Evolutionary conservation across 2,113 vertebrate genomes (phyloP).

Genomic region (Eonycteris spelaea): DNA sequence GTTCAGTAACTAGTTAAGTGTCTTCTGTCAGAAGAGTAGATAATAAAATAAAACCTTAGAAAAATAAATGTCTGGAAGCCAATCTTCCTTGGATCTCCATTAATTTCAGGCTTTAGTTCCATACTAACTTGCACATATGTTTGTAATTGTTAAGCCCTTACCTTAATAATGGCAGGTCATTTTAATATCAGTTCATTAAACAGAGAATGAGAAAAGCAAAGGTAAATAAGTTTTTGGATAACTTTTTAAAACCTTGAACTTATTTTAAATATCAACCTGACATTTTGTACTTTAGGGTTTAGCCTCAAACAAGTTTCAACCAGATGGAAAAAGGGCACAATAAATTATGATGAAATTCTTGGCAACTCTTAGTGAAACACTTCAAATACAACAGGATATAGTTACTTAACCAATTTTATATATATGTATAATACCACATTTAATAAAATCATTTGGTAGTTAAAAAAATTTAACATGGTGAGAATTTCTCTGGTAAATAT

Average conservation of each 20-base stretch:
- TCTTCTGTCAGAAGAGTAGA: not conserved
- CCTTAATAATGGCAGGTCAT: not conserved
- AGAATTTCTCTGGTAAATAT: constrained; percentile 14
- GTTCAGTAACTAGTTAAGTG: not conserved
- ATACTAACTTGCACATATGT: not conserved
- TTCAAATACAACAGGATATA: not conserved
- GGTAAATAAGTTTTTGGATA: not conserved
- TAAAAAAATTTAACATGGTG: not conserved
- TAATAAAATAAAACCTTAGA: constrained; percentile 6
- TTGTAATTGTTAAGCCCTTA: not conserved
- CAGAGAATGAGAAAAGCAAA: not conserved
- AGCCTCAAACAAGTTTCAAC: not conserved
- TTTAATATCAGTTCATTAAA: constrained; percentile 47
- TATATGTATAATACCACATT: not conserved
- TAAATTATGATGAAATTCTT: not conserved
- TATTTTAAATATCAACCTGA: constrained; percentile 47
- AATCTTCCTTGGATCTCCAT: not conserved
- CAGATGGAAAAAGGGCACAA: constrained; percentile 18
- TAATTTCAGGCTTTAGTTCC: not conserved
- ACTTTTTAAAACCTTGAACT: constrained; percentile 28
- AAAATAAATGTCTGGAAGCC: not conserved
- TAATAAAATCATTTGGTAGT: not conserved
- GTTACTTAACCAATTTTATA: not conserved
- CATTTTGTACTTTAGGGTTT: constrained; percentile 40
- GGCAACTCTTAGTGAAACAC: not conserved